A percentile compares a stretch with the other conserved stretches of the same genome.
These are phyloP conservation scores for Erethizon dorsatum DNA, from an alignment of 2,797 vertebrate genomes.

Conservation along the genomic window DNA sequence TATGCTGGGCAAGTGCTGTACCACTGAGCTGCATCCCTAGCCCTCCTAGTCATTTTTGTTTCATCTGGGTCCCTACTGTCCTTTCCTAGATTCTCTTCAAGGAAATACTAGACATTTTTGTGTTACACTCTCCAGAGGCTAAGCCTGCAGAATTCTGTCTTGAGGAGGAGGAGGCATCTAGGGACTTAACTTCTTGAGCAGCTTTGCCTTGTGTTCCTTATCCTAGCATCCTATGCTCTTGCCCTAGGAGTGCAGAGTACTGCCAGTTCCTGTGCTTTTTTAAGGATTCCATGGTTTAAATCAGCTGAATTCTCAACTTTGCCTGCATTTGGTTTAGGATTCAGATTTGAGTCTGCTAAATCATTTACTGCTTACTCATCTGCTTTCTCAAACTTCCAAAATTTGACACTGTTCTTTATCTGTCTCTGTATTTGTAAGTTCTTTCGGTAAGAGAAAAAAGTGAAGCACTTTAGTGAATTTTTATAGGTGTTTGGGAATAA, in stretches of 20 bases:
- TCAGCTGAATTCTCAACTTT: not conserved
- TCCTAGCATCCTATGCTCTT: not conserved
- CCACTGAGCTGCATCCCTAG: not conserved
- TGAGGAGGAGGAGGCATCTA: not conserved
- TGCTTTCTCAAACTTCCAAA: slow-evolving; percentile 16
- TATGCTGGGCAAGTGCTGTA: not conserved
- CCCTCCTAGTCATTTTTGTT: not conserved
- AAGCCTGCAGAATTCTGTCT: not conserved
- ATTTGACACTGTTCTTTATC: not conserved
- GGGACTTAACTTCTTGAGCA: not conserved
- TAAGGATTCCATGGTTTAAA: not conserved
- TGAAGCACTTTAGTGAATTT: not conserved
- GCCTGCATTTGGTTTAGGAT: not conserved
- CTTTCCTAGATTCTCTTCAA: slow-evolving; percentile 1
- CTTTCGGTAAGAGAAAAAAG: slow-evolving; percentile 25
- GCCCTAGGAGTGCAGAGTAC: not conserved
- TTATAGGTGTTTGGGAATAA: not conserved
- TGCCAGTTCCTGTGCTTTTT: not conserved
- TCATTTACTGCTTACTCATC: slow-evolving; percentile 30
- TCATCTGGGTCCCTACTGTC: not conserved
- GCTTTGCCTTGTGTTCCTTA: not conserved
- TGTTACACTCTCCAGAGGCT: not conserved
- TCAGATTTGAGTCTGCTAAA: slow-evolving; percentile 11
- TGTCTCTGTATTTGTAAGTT: not conserved
- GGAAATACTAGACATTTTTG: slow-evolving; percentile 13